phyloP scores from a whole-genome alignment of 2,113 vertebrate species.

The Picathartes gymnocephalus region DNA sequence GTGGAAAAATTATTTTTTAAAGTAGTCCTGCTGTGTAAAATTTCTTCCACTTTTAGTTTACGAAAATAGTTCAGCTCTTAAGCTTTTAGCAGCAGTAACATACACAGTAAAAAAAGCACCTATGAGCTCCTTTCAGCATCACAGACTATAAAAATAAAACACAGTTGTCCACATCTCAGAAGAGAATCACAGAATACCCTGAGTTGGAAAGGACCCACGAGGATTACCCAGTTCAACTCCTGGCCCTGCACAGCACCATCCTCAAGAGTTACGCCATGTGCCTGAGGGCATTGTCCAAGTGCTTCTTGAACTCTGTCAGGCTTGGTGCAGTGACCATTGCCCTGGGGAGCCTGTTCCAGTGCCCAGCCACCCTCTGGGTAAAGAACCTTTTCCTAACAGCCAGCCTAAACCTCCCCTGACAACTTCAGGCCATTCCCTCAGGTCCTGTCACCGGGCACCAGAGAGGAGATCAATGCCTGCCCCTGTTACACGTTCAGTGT shows the following conservation, averaged over 20 bases:
- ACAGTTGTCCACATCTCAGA: background rate
- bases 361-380: too few relatives aligned
- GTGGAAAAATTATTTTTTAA: background rate
- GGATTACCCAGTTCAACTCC: accelerated
- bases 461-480: background rate
- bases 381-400: background rate
- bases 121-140: background rate
- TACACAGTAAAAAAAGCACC: background rate
- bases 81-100: background rate
- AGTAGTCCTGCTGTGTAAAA: background rate
- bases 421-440: background rate
- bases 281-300: background rate
- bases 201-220: background rate
- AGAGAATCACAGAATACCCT: background rate
- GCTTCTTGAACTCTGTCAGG: background rate
- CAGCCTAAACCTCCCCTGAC: background rate
- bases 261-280: background rate
- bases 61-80: background rate
- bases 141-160: background rate
- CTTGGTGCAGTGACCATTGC: background rate
- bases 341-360: background rate
- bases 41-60: background rate
- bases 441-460: background rate
- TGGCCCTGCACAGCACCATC: background rate
- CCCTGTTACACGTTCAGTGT: background rate